These are phyloP conservation scores for Myocastor coypus DNA, from an alignment of 2,113 vertebrate genomes.

Conservation along the genomic window DNA sequence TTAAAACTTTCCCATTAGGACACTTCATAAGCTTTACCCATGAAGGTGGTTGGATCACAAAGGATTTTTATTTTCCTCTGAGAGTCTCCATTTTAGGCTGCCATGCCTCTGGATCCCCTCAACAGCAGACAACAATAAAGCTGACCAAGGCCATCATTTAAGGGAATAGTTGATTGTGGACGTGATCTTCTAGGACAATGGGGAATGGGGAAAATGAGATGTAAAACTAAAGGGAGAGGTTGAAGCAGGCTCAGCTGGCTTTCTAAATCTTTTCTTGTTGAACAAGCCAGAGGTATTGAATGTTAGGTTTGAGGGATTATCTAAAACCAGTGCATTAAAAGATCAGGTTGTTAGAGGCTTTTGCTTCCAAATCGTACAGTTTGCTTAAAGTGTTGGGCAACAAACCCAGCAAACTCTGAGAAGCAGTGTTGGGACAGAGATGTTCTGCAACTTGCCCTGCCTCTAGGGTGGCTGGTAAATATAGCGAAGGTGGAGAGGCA, in stretches of 20 bases:
- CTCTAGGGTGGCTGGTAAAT: background rate
- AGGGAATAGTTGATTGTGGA: constrained; percentile 16
- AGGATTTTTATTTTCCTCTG: background rate
- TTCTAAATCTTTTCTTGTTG: constrained; percentile 57
- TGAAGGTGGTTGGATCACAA: background rate
- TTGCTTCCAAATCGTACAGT: constrained; percentile 27
- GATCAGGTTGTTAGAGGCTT: constrained; percentile 52
- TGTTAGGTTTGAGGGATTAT: constrained; percentile 60
- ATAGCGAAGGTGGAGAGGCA: background rate
- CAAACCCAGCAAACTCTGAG: background rate
- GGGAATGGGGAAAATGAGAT: constrained; percentile 50
- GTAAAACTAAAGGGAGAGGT: constrained; percentile 58
- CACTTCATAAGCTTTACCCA: background rate
- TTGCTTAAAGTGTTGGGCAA: background rate
- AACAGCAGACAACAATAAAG: background rate
- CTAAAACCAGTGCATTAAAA: constrained; percentile 41
- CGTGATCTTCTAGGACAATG: background rate
- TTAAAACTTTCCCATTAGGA: background rate
- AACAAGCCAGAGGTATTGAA: constrained; percentile 52
- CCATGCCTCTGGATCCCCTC: background rate
- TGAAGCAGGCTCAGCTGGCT: constrained; percentile 69
- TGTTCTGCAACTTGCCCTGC: background rate
- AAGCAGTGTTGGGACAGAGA: background rate
- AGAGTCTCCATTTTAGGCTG: background rate
- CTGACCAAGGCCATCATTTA: background rate